Evolutionary conservation across 2,888 invertebrate species (phyloP), one percentile per base, ranked within the genome.

Genomic region (Physocephala rufipes): DNA sequence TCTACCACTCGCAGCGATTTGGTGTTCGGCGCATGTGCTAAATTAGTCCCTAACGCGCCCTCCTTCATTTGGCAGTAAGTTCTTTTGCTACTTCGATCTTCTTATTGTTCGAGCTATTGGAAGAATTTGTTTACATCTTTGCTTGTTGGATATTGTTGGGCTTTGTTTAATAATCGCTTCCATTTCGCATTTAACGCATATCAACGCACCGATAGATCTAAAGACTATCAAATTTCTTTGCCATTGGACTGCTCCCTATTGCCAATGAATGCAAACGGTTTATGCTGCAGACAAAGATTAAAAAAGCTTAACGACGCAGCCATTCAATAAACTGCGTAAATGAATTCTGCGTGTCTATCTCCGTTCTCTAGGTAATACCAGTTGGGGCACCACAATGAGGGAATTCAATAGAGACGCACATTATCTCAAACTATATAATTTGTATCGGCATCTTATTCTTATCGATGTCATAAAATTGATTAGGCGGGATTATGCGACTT

Each of bases 151-250:
- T 51, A 68, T 68, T 68, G 68, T 68, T 61, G 43, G 43, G 61
- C 62, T 65, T 74, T 74, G 74, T 74, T 74, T 59, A 70, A 72
- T 72, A 74, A 74, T 72, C 68, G 74, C 13, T 15, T 30, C 26
- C 59, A 15, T 16, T 2, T 61, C 3, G 30, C 61, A 12, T 13
- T 19, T 3, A 30, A 61, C 12, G 13, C 30, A 12, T n/a, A n/a
- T 16, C 61, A 15, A 16, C 36, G n/a, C 61, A 28, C n/a, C 15
- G 16, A 26, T 61, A 28, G 28, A 36, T 16, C 3, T n/a, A 49
- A 1, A 47, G 7, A n/a, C 26, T 2, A n/a, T 19, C 36, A 36
- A 47, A 36, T 26, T 24, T n/a, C 24, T n/a, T 66, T 55, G 66
- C 53, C 66, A 66, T 55, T 66, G 53, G 36, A 66, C 55, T 66